These are phyloP conservation scores for Megalonaias nervosa DNA, from an alignment of 1,140 invertebrate species.

Conservation along the genomic window DNA sequence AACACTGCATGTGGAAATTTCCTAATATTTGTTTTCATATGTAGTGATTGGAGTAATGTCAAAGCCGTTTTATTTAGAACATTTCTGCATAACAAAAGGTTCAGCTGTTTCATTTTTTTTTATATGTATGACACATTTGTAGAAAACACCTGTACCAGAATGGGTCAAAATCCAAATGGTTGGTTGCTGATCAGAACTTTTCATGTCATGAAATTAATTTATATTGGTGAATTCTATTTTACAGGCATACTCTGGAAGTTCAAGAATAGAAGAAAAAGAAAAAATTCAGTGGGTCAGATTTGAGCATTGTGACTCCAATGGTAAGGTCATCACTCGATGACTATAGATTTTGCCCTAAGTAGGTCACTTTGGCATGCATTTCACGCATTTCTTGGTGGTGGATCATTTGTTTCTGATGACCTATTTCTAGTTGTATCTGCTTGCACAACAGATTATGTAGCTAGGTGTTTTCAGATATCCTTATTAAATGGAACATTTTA, in stretches of 20 bases:
- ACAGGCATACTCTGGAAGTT: slow-evolving; percentile 75
- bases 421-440: no score
- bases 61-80: not conserved
- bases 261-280: slow-evolving; percentile 79
- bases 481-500: no score
- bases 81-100: not conserved
- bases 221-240: slow-evolving; percentile 37
- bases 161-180: not conserved
- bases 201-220: slow-evolving; percentile 4
- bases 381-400: not conserved
- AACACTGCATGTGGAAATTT: no score
- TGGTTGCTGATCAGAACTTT: not conserved
- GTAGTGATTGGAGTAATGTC: no score
- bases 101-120: no score
- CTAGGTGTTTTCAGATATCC: no score
- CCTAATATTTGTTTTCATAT: no score
- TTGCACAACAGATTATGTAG: no score
- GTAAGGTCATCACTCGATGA: slow-evolving; percentile 43
- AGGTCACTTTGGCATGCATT: not conserved
- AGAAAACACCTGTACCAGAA: not conserved
- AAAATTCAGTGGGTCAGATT: slow-evolving; percentile 85
- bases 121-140: not conserved
- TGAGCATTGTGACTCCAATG: slow-evolving; percentile 86
- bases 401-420: no score
- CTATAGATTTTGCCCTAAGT: not conserved